A percentile compares a stretch with the other conserved stretches of the same genome.
phyloP scores from a whole-genome alignment of 2,113 vertebrate genomes.

The Anthoscopus minutus region DNA sequence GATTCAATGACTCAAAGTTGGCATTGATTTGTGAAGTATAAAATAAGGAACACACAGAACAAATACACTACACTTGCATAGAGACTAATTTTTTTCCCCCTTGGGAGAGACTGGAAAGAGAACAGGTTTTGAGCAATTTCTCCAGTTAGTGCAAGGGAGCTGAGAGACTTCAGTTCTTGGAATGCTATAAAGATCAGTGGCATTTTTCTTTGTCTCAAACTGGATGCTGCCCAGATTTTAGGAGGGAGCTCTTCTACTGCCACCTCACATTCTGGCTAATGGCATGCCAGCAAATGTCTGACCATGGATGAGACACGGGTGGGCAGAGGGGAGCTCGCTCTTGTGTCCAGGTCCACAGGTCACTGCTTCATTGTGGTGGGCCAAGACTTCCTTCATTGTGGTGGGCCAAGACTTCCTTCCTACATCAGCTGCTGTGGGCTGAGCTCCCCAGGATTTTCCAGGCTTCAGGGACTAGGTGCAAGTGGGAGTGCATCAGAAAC shows the following conservation, averaged over 20 bases:
- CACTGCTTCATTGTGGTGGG: background rate
- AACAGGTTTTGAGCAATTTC: constrained; percentile 5
- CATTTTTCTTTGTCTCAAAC: background rate
- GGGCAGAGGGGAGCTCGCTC: background rate
- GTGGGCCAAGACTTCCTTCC: background rate
- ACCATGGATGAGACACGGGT: rapidly evolving
- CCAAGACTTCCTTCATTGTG: background rate
- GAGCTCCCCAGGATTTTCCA: background rate
- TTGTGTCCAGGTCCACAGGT: background rate
- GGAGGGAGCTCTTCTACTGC: background rate
- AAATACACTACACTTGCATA: background rate
- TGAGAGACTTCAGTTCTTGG: background rate
- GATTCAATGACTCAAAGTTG: constrained; percentile 38
- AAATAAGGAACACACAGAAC: background rate
- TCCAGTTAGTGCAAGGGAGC: background rate
- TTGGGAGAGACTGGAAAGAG: background rate
- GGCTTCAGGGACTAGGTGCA: background rate
- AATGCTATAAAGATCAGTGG: background rate
- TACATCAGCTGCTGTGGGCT: background rate
- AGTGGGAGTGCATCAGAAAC: background rate
- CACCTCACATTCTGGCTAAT: rapidly evolving
- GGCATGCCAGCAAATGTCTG: rapidly evolving
- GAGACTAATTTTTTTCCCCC: background rate
- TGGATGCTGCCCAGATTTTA: background rate
- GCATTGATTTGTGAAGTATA: background rate